Base-by-base conservation (phyloP, 53 echinoderm and acorn worm genomes). In the Temnopleurus reevesii region DNA sequence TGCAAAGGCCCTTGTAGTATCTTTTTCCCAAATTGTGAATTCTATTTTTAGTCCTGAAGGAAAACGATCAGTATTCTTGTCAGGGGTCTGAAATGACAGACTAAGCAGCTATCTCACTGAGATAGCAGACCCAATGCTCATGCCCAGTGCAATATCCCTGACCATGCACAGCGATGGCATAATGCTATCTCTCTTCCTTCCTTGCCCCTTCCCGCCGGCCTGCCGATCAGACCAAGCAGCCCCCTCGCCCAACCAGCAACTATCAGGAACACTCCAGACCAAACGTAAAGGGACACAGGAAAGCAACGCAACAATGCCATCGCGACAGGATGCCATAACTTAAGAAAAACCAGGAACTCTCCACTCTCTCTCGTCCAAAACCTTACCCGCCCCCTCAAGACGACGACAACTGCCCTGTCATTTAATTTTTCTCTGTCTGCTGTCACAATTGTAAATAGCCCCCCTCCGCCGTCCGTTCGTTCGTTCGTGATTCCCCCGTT, bases 321-420 rank as follows among this genome's bases (percentile, higher is more conserved):
- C 85, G 10, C 85, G 46, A 85, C 85, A 85, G 85, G 85, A 85
- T 60, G 85, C 85, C 45, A 43, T 85, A 60, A 85, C 85, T 85
- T 85, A 85, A 71, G 10, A 41, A n/a, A 29, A 21, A 44, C 38
- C 29, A 60, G 85, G 61, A 44, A 23, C 38, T 49, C 56, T 53
- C 57, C 53, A 54, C 83, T 53, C 51, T 30, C 83, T 83, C 83
- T n/a, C 83, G 13, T 34, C 51, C 83, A 55, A 55, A 77, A 51
- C 80, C 81, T 81, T 53, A 49, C 83, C 83, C 83, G 55, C 10
- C 55, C 31, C 83, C 56, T 38, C 8, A 21, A 46, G 9, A 59
- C 71, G 0, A 83, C 18, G 17, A 47, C 53, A 83, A 54, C 36
- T 31, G 55, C 55, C 57, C 54, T 83, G 83, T 83, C 83, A 83